A percentile compares a stretch with the other conserved stretches of the same genome.
phyloP scores from a whole-genome alignment of 2,797 vertebrate species.

The Micrastur ruficollis region DNA sequence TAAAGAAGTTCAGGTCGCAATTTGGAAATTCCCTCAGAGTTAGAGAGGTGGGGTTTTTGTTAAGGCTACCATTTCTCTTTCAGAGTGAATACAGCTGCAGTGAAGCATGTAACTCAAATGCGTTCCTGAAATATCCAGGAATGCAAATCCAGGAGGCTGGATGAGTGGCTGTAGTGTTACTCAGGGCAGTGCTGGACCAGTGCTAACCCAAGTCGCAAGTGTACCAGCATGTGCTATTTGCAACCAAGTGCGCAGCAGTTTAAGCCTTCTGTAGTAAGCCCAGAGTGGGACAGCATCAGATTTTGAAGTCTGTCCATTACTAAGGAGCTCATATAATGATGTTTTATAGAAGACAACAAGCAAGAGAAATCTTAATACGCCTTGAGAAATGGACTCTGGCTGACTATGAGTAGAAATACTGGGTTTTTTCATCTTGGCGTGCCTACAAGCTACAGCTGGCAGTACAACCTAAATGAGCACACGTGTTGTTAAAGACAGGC shows the following conservation, averaged over 20 bases:
- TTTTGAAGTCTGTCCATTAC: background rate
- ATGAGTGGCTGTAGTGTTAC: conserved; percentile 20
- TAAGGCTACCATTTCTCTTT: background rate
- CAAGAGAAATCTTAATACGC: background rate
- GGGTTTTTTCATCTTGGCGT: background rate
- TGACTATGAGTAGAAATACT: background rate
- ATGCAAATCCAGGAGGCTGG: background rate
- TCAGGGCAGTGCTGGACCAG: background rate
- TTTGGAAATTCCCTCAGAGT: background rate
- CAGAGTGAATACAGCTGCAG: background rate
- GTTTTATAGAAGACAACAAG: background rate
- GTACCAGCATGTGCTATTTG: background rate
- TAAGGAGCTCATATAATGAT: background rate
- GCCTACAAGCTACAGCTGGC: background rate
- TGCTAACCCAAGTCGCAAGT: accelerated
- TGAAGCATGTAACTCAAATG: background rate
- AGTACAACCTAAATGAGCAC: background rate
- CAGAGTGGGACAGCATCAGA: background rate
- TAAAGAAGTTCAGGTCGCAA: background rate
- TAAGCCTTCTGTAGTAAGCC: background rate
- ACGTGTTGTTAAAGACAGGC: background rate
- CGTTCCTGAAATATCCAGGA: background rate
- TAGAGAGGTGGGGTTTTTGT: background rate
- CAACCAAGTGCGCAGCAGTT: background rate
- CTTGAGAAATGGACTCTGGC: background rate